These are phyloP conservation scores for Zaprionus tsacasi DNA, from an alignment of 1,140 invertebrate species.

Conservation along the genomic window DNA sequence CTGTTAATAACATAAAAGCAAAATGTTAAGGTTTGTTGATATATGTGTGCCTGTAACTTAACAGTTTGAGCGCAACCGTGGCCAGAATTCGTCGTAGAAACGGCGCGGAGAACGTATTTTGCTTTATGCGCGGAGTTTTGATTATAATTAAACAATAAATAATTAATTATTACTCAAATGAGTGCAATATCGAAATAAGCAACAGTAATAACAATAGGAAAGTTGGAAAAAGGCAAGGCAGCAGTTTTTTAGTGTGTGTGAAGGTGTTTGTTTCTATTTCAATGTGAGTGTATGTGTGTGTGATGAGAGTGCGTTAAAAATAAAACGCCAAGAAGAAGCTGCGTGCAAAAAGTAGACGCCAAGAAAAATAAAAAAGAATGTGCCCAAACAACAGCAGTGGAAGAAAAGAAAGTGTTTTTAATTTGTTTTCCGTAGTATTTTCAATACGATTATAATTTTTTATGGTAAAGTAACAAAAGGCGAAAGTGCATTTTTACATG, in stretches of 20 bases:
- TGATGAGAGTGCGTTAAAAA: conserved; percentile 68
- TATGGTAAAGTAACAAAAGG: conserved; percentile 63
- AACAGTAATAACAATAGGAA: conserved; percentile 33
- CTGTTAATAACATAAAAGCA: conserved; percentile 23
- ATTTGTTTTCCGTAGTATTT: conserved; percentile 43
- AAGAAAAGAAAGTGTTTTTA: conserved; percentile 75
- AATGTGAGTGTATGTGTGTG: conserved; percentile 36
- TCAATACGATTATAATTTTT: conserved; percentile 54
- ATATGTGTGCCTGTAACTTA: conserved; percentile 26
- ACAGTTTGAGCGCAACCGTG: conserved; percentile 38
- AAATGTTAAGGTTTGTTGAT: conserved; percentile 19
- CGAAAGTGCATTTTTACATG: conserved; percentile 75
- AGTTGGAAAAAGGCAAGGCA: conserved; percentile 48
- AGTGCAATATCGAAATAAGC: conserved; percentile 51
- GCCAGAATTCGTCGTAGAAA: conserved; percentile 34
- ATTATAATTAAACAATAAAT: conserved; percentile 47
- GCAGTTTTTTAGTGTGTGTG: conserved; percentile 40
- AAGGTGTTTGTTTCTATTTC: conserved; percentile 36
- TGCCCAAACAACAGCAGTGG: conserved; percentile 65
- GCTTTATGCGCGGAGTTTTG: conserved; percentile 53
- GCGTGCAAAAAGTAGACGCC: conserved; percentile 76
- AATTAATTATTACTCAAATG: conserved; percentile 56
- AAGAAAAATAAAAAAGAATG: conserved; percentile 79
- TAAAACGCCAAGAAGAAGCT: conserved; percentile 78
- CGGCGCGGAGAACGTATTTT: conserved; percentile 54